Conservation (phyloP, 2,888 invertebrate species). For the Agonopterix heracliana region DNA sequence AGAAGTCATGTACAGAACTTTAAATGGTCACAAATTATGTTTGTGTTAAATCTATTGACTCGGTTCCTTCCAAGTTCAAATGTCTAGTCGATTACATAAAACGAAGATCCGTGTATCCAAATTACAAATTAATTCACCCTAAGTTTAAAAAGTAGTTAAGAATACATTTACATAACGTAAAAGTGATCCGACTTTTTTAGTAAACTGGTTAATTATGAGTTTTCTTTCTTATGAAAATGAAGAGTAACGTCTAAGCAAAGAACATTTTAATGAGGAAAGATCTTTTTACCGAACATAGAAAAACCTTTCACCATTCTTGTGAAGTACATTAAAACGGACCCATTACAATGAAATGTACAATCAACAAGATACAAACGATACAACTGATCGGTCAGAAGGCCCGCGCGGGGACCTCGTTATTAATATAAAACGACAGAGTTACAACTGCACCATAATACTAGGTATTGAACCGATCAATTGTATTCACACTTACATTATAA, state of each 20-base stretch:
- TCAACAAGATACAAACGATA: constrained; percentile 36
- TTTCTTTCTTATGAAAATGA: not conserved
- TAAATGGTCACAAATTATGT: too few relatives aligned
- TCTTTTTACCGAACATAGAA: constrained; percentile 1
- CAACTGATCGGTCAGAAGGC: constrained; percentile 40
- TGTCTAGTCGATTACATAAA: not conserved
- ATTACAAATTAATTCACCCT: too few relatives aligned
- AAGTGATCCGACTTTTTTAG: constrained; percentile 17
- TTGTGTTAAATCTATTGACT: too few relatives aligned
- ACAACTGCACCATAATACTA: not conserved
- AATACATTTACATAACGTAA: constrained; percentile 20
- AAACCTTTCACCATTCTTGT: constrained; percentile 7
- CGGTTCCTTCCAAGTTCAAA: too few relatives aligned
- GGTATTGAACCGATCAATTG: constrained; percentile 41
- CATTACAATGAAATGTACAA: constrained; percentile 73
- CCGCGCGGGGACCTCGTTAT: constrained; percentile 9
- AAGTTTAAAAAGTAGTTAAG: constrained; percentile 11
- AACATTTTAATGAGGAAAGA: constrained; percentile 5
- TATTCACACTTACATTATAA: constrained; percentile 33
- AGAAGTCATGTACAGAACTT: too few relatives aligned
- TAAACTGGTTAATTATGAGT: not conserved
- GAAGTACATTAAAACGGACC: constrained; percentile 38
- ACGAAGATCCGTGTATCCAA: constrained; percentile 3
- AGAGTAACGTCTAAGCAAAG: constrained; percentile 3
- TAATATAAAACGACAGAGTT: constrained; percentile 1